A percentile compares a stretch with the other conserved stretches of the same genome.
These are phyloP conservation scores for Endomychus coccineus DNA, from an alignment of 2,888 invertebrate species.

Conservation along the genomic window DNA sequence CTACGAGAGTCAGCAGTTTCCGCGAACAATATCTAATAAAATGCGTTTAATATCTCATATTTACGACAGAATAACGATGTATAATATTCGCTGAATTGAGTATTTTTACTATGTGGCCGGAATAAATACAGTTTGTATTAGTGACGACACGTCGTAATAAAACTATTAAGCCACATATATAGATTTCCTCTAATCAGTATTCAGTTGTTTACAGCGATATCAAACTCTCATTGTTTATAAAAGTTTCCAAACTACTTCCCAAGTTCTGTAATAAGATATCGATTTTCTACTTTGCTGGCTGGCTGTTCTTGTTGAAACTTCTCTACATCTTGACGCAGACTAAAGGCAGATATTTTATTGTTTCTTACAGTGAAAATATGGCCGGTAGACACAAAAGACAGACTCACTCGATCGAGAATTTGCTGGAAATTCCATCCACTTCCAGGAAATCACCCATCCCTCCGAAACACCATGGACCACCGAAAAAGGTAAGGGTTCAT, in stretches of 20 bases:
- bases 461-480: constrained; percentile 31
- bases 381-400: constrained; percentile 43
- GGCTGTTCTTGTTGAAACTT: no score
- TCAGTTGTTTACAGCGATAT: constrained; percentile 39
- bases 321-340: constrained; percentile 24
- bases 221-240: constrained; percentile 40
- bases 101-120: no score
- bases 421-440: constrained; percentile 46
- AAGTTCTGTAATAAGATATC: constrained; percentile 40
- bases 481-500: constrained; percentile 46
- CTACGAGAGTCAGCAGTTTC: no score
- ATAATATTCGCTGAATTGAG: no score
- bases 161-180: no score
- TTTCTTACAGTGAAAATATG: constrained; percentile 30
- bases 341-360: constrained; percentile 30
- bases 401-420: constrained; percentile 49
- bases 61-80: no score
- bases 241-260: constrained; percentile 37
- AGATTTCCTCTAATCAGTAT: constrained; percentile 37
- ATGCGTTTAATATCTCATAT: no score
- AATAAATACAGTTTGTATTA: no score
- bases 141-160: no score
- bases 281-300: constrained; percentile 34
- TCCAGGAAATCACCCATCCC: constrained; percentile 26
- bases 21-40: no score